Conservation (phyloP, 2,113 vertebrate genomes). For the Neomonachus schauinslandi region DNA sequence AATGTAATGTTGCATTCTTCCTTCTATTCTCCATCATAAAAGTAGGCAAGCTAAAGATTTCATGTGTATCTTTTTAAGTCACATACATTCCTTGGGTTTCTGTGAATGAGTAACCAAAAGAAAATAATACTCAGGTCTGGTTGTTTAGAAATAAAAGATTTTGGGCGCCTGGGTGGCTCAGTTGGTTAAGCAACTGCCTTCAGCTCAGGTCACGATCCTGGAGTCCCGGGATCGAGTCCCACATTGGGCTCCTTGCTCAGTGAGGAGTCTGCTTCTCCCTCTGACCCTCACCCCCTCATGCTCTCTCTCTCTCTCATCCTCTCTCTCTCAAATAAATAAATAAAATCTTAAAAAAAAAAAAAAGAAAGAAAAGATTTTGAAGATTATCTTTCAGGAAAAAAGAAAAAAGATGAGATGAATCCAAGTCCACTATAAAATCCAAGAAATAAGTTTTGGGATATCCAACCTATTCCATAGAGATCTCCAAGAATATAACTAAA, state of each 20-base stretch:
- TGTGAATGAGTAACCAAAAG: background rate
- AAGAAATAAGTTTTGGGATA: background rate
- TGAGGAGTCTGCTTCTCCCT: too few species aligned
- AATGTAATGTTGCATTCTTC: background rate
- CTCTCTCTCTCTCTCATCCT: too few species aligned
- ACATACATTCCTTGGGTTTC: background rate
- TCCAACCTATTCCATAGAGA: background rate
- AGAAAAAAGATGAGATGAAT: constrained; percentile 20
- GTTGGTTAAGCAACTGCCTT: too few species aligned
- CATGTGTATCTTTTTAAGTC: background rate
- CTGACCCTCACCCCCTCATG: too few species aligned
- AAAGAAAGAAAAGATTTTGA: constrained; percentile 22
- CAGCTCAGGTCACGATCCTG: too few species aligned
- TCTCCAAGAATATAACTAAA: constrained; percentile 18
- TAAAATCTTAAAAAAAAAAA: too few species aligned
- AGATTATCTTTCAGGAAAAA: constrained; percentile 20
- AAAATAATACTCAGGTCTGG: background rate
- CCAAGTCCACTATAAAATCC: background rate
- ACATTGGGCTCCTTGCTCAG: too few species aligned
- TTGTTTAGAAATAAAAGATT: constrained; percentile 34
- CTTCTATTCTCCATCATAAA: background rate
- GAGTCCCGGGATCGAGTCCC: too few species aligned
- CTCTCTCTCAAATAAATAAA: too few species aligned
- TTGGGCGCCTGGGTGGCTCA: too few species aligned
- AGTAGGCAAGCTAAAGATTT: background rate